Evolutionary conservation across 2,113 vertebrate genomes (phyloP).

Genomic region (Dunckerocampus dactyliophorus): DNA sequence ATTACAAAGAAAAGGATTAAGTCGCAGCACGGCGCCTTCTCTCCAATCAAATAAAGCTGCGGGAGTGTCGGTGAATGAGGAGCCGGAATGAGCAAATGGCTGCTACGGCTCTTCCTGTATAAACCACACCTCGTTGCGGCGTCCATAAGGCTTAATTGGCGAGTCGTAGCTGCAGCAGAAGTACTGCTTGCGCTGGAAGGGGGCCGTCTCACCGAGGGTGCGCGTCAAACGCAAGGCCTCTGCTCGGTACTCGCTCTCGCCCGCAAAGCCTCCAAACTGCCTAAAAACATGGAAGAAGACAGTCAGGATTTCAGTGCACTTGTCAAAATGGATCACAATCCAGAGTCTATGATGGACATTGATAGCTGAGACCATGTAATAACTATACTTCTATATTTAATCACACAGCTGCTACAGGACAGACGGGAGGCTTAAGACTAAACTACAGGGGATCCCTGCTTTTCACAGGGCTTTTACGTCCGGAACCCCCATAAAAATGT

Average conservation of each 20-base stretch:
- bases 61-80: conserved; percentile 11
- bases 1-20: not conserved
- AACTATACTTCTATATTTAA: too few relatives aligned
- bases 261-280: conserved; percentile 89
- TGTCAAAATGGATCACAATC: too few relatives aligned
- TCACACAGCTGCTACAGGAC: too few relatives aligned
- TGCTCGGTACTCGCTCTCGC: conserved; percentile 77
- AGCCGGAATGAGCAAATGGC: not conserved
- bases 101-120: conserved; percentile 76
- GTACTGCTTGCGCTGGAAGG: conserved; percentile 79
- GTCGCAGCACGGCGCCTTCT: conserved; percentile 16
- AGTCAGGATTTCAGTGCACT: too few relatives aligned
- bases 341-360: too few relatives aligned
- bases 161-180: conserved; percentile 86
- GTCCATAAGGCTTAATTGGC: conserved; percentile 84
- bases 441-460: too few relatives aligned
- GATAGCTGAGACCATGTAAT: too few relatives aligned
- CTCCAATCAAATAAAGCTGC: conserved; percentile 16
- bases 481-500: too few relatives aligned
- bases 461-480: too few relatives aligned
- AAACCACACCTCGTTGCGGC: conserved; percentile 90
- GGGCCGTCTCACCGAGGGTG: conserved; percentile 78
- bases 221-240: conserved; percentile 77
- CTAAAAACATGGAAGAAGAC: conserved; percentile 47
- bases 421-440: too few relatives aligned